Evolutionary conservation across 2,888 invertebrate species (phyloP), one percentile per base, ranked within the genome.

Genomic region (Acanthacorydalis orientalis): DNA sequence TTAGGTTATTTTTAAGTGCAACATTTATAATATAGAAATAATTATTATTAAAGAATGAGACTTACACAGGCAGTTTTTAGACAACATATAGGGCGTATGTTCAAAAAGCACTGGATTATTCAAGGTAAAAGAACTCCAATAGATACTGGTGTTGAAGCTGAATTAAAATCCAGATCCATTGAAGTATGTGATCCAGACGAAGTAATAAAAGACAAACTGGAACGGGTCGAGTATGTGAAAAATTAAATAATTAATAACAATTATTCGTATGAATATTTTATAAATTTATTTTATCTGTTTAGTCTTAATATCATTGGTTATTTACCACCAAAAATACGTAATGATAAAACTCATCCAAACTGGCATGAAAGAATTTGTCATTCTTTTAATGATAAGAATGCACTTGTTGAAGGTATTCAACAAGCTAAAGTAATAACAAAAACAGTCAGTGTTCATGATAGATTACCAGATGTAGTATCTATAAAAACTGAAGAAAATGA

Each of bases 361-460:
- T 84, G 78, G 71, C 76, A 82, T 55, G 64, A 73, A 14, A 66
- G 64, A 51, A 68, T 72, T 6, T 78, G 83, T 55, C 69, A 77
- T 50, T 67, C 72, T 1, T 75, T 75, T 50, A 68, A 66, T 48
- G 75, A 80, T 54, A 64, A 69, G 34, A 78, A 76, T 64, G 77
- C 83, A 8, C 64, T 86, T 4, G 57, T 85, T 23, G 77, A 80
- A 64, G 91, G 89, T 10, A 57, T 83, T 46, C 62, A 72, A 1
- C 91, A 92, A 68, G 87, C 87, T 0, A 80, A 84, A 65, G 67
- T 81, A n/a, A 65, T 92, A 7, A 85, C 86, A 3, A 91, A 91
- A 59, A 77, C 86, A 1, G 64, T 87, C 4, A 69, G 76, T 59
- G 63, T 78, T 49, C 65, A 77, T 52, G 65, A 75, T 39, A 72